Evolutionary conservation across 1,140 invertebrate species (phyloP), one percentile per base, ranked within the genome.

Genomic region (Acromyrmex echinatior): DNA sequence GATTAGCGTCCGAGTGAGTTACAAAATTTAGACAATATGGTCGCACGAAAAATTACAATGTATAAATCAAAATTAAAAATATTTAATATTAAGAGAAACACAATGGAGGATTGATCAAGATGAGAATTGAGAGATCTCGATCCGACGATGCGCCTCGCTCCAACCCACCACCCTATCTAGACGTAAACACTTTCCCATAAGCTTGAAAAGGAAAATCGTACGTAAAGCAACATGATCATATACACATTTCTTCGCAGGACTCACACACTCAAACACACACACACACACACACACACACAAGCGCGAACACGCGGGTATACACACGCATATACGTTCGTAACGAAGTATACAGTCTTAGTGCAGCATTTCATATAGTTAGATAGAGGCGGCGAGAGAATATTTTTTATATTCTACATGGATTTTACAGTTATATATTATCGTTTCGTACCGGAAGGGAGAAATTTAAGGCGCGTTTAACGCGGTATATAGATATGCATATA

Each of bases 341-440:
- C 87, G 90, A 91, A 89, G 90, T 91, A 91, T 88, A 90, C 86
- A 91, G 90, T 92, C 88, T 90, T 90, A 90, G 89, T 90, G 86
- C 90, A 90, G 89, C 86, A 88, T 90, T 91, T 91, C 89, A 91
- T 91, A 91, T 90, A 90, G 86, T 88, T 91, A 90, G 91, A 89
- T 92, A 92, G 90, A 89, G 79, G 89, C 88, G 87, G 87, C 91
- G 81, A 92, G 91, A 92, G 91, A 90, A 90, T 90, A 91, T 93
- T 93, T 93, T 93, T 93, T 93, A 93, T 93, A 93, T 91, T 92
- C 91, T 91, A 90, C 90, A 93, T 93, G 87, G 92, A 92, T 92
- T 93, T 92, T 91, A 91, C 91, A 92, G 82, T 93, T 92, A 93
- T 93, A 91, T 91, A 91, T 91, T 91, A 91, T 91, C 87, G 91